Conservation (phyloP, 2,113 vertebrate genomes). For the Mus spicilegus region DNA sequence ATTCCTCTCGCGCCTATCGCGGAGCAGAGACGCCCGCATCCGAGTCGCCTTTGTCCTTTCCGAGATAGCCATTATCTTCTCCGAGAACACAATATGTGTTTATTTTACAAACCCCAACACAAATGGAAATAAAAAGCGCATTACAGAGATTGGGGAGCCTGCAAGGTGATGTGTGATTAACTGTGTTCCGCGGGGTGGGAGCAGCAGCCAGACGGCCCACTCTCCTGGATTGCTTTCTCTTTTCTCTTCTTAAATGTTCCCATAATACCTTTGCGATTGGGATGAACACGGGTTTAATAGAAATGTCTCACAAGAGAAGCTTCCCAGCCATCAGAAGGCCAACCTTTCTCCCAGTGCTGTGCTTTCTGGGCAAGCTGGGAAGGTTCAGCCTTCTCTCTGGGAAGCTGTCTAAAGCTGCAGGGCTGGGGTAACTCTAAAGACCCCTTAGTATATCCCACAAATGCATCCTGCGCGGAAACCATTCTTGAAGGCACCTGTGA, state of each 20-base stretch:
- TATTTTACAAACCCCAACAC: constrained; percentile 66
- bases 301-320: neutral
- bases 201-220: neutral
- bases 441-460: too few species aligned
- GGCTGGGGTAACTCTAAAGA: neutral
- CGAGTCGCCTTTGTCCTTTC: constrained; percentile 77
- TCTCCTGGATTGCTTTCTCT: rapidly evolving
- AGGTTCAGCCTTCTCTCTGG: neutral
- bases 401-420: neutral
- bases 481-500: rapidly evolving
- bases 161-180: neutral
- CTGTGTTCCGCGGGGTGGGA: neutral
- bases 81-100: constrained; percentile 66
- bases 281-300: neutral
- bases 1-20: neutral
- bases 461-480: rapidly evolving
- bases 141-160: constrained; percentile 15
- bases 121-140: constrained; percentile 75
- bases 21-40: constrained; percentile 44
- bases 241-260: neutral
- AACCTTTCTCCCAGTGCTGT: neutral
- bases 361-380: neutral
- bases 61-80: constrained; percentile 68
- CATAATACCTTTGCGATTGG: neutral
- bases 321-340: neutral